Percentiles rank a stretch among this genome's conserved stretches.
phyloP scores from a whole-genome alignment of 2,797 vertebrate species.

The Notoglanidium macrostoma region DNA sequence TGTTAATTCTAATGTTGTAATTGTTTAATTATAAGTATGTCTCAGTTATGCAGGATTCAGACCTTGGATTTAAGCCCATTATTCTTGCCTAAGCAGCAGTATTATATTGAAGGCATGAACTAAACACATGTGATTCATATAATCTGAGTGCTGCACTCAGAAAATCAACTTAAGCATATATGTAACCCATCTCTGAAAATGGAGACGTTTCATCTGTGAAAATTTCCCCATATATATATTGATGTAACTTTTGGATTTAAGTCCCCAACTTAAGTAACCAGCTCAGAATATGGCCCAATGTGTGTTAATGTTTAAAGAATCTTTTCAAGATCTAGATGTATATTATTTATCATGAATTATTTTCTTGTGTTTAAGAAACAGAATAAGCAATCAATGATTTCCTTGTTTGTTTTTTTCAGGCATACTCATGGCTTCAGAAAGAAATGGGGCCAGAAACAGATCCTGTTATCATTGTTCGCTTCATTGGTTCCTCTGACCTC shows the following conservation, averaged over 20 bases:
- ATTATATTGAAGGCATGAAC: not conserved
- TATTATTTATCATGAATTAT: not conserved
- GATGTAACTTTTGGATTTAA: not conserved
- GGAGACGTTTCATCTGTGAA: too few relatives aligned
- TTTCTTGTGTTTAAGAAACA: not conserved
- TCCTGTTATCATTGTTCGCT: constrained; percentile 92
- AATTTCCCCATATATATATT: not conserved
- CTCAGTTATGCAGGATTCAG: not conserved
- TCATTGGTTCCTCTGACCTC: constrained; percentile 89
- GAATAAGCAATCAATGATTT: not conserved
- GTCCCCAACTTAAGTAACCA: not conserved
- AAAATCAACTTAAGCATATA: not conserved
- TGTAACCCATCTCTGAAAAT: not conserved
- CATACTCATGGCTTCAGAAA: constrained; percentile 92
- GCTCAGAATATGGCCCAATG: too few relatives aligned
- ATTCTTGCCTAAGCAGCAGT: not conserved
- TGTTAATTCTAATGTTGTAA: not conserved
- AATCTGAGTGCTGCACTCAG: not conserved
- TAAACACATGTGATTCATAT: not conserved
- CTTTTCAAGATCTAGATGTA: not conserved
- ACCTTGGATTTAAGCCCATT: not conserved
- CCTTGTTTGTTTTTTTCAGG: constrained; percentile 75
- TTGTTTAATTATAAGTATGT: not conserved
- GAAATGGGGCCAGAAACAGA: constrained; percentile 94
- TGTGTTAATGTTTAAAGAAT: not conserved